phyloP scores from a whole-genome alignment of 2,888 invertebrate species.

The Lydus trimaculatus region DNA sequence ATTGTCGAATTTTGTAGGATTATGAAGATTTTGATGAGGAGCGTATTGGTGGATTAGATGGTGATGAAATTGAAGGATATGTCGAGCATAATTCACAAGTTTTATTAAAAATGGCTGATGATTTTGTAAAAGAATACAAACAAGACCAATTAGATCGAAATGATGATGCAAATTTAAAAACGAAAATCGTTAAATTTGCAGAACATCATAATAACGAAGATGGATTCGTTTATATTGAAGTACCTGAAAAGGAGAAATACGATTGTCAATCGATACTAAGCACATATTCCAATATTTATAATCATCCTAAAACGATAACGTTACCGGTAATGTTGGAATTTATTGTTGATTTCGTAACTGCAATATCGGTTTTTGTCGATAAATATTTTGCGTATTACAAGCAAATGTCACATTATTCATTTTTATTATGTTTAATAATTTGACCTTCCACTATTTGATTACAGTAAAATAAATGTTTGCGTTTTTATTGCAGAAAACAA shows the following conservation, averaged over 20 bases:
- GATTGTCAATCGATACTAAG: slow-evolving; percentile 92
- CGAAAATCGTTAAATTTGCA: not conserved
- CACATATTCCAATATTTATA: slow-evolving; percentile 90
- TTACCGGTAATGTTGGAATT: not conserved
- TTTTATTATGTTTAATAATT: too few species aligned
- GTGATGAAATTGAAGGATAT: slow-evolving; percentile 87
- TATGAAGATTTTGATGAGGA: slow-evolving; percentile 87
- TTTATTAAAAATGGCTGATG: slow-evolving; percentile 75
- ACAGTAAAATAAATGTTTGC: not conserved
- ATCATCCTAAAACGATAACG: slow-evolving; percentile 76
- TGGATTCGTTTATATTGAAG: slow-evolving; percentile 67
- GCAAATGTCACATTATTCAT: too few species aligned
- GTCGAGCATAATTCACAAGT: slow-evolving; percentile 73
- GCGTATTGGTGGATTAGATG: slow-evolving; percentile 88
- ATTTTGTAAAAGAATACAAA: slow-evolving; percentile 70
- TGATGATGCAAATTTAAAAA: slow-evolving; percentile 48
- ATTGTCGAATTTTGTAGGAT: slow-evolving; percentile 61
- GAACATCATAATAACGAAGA: slow-evolving; percentile 61
- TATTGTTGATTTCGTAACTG: too few species aligned
- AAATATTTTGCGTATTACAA: too few species aligned
- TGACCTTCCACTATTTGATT: not conserved
- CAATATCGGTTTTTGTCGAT: too few species aligned
- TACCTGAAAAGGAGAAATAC: slow-evolving; percentile 76
- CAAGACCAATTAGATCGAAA: slow-evolving; percentile 37
- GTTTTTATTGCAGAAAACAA: slow-evolving; percentile 47